Evolutionary conservation across 2,797 vertebrate species (phyloP).

Genomic region (Tamandua tetradactyla): DNA sequence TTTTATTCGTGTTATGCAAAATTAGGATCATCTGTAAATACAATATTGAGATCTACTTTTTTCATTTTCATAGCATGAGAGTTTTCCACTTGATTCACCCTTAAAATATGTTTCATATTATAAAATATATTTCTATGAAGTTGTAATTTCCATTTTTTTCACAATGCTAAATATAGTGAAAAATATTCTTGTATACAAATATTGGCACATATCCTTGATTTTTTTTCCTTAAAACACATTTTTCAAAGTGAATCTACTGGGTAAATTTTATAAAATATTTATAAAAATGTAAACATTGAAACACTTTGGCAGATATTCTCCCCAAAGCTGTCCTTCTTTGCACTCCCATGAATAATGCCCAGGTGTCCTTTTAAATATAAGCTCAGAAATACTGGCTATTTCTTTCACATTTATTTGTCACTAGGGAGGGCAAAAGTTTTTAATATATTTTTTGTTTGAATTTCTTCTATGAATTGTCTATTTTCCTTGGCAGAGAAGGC

Average conservation of each 20-base stretch:
- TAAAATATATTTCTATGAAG: not conserved
- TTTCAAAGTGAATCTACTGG: not conserved
- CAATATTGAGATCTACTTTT: not conserved
- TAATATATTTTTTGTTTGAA: not conserved
- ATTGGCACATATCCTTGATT: not conserved
- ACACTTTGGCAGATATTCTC: not conserved
- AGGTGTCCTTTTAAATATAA: not conserved
- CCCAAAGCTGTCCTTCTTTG: not conserved
- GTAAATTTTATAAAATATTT: not conserved
- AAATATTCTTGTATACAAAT: not conserved
- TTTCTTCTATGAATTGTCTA: slow-evolving; percentile 15
- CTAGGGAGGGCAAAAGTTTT: not conserved
- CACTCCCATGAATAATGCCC: not conserved
- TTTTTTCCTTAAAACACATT: not conserved
- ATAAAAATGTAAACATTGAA: not conserved
- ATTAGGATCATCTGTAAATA: not conserved
- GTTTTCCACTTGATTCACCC: not conserved
- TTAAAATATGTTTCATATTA: not conserved
- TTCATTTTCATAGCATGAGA: not conserved
- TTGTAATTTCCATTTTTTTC: not conserved
- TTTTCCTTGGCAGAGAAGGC: slow-evolving; percentile 45
- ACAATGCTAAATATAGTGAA: not conserved
- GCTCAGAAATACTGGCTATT: not conserved
- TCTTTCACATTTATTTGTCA: not conserved
- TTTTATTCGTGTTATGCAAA: not conserved